phyloP scores from a whole-genome alignment of 2,797 vertebrate genomes.

The Hydrolagus colliei region DNA sequence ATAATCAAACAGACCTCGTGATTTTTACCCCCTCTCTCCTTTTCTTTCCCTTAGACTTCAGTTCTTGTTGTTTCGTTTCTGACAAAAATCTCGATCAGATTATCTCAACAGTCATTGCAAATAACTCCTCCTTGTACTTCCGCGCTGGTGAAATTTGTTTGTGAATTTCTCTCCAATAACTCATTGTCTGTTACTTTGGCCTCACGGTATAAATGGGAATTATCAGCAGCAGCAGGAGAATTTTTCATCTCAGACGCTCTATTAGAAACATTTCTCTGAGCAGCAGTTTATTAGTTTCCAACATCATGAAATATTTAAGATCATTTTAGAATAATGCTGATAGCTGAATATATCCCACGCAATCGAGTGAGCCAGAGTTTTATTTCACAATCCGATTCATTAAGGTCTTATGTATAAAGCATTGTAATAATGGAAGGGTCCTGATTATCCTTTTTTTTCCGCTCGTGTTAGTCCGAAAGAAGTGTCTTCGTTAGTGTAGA shows the following conservation, averaged over 20 bases:
- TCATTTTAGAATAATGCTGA: conserved; percentile 10
- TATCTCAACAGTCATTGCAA: neutral
- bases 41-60: too few relatives aligned
- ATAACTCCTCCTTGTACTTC: neutral
- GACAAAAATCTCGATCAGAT: too few relatives aligned
- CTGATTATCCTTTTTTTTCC: too few relatives aligned
- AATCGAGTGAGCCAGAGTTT: neutral
- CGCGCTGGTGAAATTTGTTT: neutral
- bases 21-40: too few relatives aligned
- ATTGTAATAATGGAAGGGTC: neutral
- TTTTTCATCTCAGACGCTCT: neutral
- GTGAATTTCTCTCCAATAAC: neutral
- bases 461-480: too few relatives aligned
- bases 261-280: neutral
- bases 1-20: neutral
- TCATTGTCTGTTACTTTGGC: neutral
- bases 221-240: neutral
- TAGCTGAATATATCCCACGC: neutral
- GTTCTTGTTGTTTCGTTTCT: too few relatives aligned
- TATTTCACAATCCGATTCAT: neutral
- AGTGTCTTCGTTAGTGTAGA: too few relatives aligned
- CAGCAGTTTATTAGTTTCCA: neutral
- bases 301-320: conserved; percentile 8
- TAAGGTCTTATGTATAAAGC: neutral
- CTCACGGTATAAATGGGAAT: neutral